Conservation (phyloP, 1,140 invertebrate genomes). For the Eurosta solidaginis region DNA sequence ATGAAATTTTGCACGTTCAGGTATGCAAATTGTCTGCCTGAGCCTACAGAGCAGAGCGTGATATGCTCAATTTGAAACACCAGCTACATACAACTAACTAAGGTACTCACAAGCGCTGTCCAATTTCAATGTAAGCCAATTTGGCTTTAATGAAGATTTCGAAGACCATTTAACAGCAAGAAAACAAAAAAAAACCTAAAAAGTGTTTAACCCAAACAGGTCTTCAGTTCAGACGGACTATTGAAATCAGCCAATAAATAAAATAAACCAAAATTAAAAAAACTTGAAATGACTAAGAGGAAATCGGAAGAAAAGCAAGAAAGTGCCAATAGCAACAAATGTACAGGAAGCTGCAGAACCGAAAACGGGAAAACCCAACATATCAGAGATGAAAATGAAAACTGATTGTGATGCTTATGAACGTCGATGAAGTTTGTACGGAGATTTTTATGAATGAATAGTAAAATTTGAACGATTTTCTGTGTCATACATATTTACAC, state of each 20-base stretch:
- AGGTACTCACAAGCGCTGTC: too few relatives aligned
- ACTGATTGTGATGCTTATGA: not conserved
- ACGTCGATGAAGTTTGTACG: not conserved
- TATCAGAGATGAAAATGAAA: not conserved
- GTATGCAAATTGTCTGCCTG: not conserved
- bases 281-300: not conserved
- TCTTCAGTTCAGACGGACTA: not conserved
- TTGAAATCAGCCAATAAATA: not conserved
- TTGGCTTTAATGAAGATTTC: not conserved
- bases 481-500: too few relatives aligned
- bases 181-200: not conserved
- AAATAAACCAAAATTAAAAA: not conserved
- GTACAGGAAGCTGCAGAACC: not conserved
- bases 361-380: not conserved
- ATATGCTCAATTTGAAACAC: not conserved
- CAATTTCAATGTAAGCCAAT: not conserved
- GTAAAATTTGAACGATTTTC: too few relatives aligned
- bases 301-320: slow-evolving; percentile 2
- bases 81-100: not conserved
- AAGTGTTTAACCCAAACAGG: not conserved
- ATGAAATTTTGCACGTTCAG: slow-evolving; percentile 5
- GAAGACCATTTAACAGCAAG: not conserved
- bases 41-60: not conserved
- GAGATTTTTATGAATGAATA: not conserved
- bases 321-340: not conserved